Conservation (phyloP, 92 coral and sea anemone species). For the Umimayanthus kanabou region DNA sequence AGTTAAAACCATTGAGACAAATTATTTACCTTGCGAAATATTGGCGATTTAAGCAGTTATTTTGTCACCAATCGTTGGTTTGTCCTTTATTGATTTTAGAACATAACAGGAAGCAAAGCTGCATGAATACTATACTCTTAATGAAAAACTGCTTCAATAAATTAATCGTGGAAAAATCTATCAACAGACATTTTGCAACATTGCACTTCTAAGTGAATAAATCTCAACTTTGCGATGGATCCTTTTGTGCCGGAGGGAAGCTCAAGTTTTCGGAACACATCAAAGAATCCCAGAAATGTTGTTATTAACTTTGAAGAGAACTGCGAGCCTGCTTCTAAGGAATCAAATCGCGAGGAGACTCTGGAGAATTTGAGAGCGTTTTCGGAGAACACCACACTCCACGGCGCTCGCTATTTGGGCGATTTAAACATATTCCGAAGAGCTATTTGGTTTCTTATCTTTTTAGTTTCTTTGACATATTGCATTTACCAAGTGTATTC, state of each 20-base stretch:
- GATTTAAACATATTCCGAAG: slow-evolving; percentile 24
- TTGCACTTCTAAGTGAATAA: no score
- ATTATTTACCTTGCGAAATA: no score
- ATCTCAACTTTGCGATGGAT: neutral
- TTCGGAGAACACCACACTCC: slow-evolving; percentile 44
- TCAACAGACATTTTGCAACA: no score
- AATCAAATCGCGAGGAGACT: neutral
- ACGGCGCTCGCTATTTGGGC: slow-evolving; percentile 51
- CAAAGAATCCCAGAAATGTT: neutral
- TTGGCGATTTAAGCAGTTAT: no score
- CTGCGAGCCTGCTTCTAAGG: neutral
- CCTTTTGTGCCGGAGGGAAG: neutral
- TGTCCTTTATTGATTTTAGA: no score
- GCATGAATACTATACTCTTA: no score
- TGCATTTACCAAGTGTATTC: slow-evolving; percentile 29
- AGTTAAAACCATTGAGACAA: no score
- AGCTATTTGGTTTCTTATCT: slow-evolving; percentile 31
- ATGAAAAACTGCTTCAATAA: no score
- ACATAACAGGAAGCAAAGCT: no score
- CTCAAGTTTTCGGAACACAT: neutral
- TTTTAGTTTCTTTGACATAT: slow-evolving; percentile 6
- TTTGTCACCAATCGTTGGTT: no score
- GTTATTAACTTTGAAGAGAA: neutral
- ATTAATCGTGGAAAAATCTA: no score
- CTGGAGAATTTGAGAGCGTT: slow-evolving; percentile 8